phyloP scores from a whole-genome alignment of 2,113 vertebrate species.

The Dicrurus megarhynchus region DNA sequence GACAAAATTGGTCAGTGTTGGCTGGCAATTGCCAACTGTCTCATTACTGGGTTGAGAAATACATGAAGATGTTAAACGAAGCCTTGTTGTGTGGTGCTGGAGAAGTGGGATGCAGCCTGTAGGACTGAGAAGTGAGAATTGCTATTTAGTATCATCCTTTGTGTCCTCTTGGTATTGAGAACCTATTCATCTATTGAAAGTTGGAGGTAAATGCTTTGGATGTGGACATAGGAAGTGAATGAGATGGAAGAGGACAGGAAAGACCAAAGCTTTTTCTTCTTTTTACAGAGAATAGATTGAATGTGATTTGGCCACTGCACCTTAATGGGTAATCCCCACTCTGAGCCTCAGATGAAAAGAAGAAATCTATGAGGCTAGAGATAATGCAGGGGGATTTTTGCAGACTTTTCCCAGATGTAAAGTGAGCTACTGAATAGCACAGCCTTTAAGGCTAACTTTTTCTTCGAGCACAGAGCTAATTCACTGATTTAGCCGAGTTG shows the following conservation, averaged over 20 bases:
- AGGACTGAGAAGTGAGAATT: not conserved
- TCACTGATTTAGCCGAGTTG: not conserved
- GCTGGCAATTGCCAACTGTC: fast-evolving
- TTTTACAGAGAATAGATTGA: not conserved
- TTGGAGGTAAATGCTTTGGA: not conserved
- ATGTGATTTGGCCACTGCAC: constrained; percentile 3
- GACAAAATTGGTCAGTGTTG: not conserved
- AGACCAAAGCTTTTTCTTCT: constrained; percentile 8
- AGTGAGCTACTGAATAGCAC: not conserved
- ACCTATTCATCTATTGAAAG: not conserved
- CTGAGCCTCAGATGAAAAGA: constrained; percentile 28
- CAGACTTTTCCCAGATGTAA: constrained; percentile 32
- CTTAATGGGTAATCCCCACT: constrained; percentile 44
- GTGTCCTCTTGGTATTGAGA: not conserved
- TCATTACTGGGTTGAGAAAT: not conserved
- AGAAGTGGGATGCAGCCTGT: not conserved
- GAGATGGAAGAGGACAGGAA: not conserved
- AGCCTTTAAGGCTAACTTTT: constrained; percentile 21
- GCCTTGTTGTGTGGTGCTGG: not conserved
- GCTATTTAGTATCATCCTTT: not conserved
- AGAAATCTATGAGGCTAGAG: constrained; percentile 15
- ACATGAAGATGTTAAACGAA: not conserved
- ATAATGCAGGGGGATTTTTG: constrained; percentile 46
- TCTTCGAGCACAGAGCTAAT: constrained; percentile 12
- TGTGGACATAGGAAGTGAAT: not conserved